A percentile compares a stretch with the other conserved stretches of the same genome.
Evolutionary conservation across 2,797 vertebrate species (phyloP).

Genomic region (Bradypodion pumilum): DNA sequence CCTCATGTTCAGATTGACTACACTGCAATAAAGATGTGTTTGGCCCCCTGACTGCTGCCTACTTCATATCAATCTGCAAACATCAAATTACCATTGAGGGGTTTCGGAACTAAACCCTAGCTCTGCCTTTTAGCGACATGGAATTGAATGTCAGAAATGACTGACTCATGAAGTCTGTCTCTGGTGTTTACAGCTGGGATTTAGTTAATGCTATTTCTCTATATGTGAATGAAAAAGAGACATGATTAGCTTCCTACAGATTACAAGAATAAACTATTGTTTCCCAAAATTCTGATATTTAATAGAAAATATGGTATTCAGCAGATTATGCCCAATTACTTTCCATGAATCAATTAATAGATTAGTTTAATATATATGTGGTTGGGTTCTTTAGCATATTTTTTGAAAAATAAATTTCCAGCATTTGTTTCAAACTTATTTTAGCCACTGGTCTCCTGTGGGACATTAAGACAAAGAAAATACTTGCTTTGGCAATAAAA

Average conservation of each 20-base stretch:
- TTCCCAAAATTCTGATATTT: neutral
- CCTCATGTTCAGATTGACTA: no score
- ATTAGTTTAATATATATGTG: neutral
- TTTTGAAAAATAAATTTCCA: constrained; percentile 5
- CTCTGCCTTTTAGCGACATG: neutral
- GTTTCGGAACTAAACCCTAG: neutral
- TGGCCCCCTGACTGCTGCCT: no score
- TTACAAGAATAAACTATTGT: neutral
- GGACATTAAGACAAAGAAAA: neutral
- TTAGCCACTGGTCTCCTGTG: neutral
- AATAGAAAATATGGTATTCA: neutral
- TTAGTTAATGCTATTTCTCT: neutral
- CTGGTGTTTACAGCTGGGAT: neutral
- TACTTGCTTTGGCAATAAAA: neutral
- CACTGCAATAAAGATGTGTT: no score
- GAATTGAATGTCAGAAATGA: constrained; percentile 1
- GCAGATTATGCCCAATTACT: neutral
- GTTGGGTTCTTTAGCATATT: neutral
- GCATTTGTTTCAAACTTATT: neutral
- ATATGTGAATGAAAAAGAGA: neutral
- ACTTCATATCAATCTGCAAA: no score
- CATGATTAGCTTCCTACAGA: neutral
- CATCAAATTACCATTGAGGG: no score
- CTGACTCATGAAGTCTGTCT: neutral
- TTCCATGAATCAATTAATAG: neutral